Evolutionary conservation across 2,113 vertebrate genomes (phyloP).

Genomic region (Cephalopholis sonnerati): DNA sequence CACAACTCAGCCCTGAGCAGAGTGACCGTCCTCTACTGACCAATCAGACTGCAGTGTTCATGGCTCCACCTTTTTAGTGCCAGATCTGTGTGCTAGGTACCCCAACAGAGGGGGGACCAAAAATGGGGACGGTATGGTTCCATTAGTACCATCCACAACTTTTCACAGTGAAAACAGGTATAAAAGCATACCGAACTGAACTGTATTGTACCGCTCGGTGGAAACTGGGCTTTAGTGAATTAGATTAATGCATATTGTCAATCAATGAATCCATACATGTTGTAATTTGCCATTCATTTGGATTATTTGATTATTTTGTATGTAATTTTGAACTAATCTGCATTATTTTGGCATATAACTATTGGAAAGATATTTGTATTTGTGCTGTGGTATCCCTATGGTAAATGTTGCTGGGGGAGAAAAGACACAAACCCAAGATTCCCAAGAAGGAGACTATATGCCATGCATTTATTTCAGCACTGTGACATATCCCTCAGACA

Average conservation of each 20-base stretch:
- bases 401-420: neutral
- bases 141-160: too few relatives aligned
- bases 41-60: too few relatives aligned
- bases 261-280: neutral
- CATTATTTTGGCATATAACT: neutral
- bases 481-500: conserved; percentile 63
- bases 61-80: too few relatives aligned
- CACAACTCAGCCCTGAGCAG: too few relatives aligned
- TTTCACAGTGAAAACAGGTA: too few relatives aligned
- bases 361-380: neutral
- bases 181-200: too few relatives aligned
- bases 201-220: too few relatives aligned
- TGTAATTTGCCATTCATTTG: neutral
- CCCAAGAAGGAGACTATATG: conserved; percentile 59
- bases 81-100: too few relatives aligned
- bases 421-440: conserved; percentile 32
- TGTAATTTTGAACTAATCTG: neutral
- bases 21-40: too few relatives aligned
- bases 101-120: too few relatives aligned
- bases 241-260: neutral
- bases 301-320: neutral
- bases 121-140: too few relatives aligned
- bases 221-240: too few relatives aligned
- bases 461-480: conserved; percentile 82
- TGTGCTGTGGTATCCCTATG: neutral